phyloP scores from a whole-genome alignment of 92 coral and sea anemone species.

The Phenganax subtilis region DNA sequence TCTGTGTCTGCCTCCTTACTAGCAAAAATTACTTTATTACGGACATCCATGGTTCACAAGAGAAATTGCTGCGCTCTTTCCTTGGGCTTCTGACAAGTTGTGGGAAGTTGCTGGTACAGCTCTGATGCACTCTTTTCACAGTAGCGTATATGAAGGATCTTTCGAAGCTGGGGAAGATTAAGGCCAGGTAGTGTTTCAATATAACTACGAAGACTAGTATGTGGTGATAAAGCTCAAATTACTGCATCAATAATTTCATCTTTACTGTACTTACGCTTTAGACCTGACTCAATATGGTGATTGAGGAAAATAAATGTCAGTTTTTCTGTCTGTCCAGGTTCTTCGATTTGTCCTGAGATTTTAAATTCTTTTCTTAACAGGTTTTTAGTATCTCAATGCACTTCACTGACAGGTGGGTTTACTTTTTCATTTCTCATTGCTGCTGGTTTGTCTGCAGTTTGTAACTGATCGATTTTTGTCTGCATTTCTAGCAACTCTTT shows the following conservation, averaged over 20 bases:
- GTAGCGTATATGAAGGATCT: slow-evolving; percentile 38
- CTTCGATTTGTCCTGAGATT: slow-evolving; percentile 46
- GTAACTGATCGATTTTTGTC: not conserved
- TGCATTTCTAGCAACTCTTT: slow-evolving; percentile 22
- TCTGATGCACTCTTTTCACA: slow-evolving; percentile 42
- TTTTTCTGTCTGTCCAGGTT: slow-evolving; percentile 46
- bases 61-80: slow-evolving; percentile 53
- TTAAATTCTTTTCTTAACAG: slow-evolving; percentile 26
- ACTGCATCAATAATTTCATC: slow-evolving; percentile 48
- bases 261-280: slow-evolving; percentile 40
- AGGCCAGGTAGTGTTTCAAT: slow-evolving; percentile 29
- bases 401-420: not conserved
- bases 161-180: slow-evolving; percentile 35
- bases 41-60: slow-evolving; percentile 45
- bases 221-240: slow-evolving; percentile 42
- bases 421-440: not conserved
- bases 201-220: slow-evolving; percentile 25
- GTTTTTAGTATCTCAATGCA: slow-evolving; percentile 1
- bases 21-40: slow-evolving; percentile 55
- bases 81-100: slow-evolving; percentile 41
- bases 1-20: slow-evolving; percentile 65
- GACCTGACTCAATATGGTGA: slow-evolving; percentile 45
- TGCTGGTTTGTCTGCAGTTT: not conserved
- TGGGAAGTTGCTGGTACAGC: slow-evolving; percentile 41
- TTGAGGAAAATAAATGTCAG: slow-evolving; percentile 34